phyloP scores from a whole-genome alignment of 2,797 vertebrate species.

The Vireo griseus region DNA sequence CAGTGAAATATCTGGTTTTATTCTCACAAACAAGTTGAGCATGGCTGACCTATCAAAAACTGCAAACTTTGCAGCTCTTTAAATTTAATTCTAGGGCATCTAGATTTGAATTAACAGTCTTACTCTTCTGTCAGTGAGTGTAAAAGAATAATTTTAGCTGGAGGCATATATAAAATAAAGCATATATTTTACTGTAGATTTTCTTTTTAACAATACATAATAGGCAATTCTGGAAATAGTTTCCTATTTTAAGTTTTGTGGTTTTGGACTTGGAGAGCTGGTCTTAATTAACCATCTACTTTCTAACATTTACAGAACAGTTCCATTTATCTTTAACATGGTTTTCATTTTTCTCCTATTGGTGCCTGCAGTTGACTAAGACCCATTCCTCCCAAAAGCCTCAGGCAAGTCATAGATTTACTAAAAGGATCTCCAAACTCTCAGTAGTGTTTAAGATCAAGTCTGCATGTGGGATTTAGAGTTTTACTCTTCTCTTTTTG shows the following conservation, averaged over 20 bases:
- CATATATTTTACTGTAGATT: conserved; percentile 70
- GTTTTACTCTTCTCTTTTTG: not conserved
- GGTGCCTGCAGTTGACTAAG: conserved; percentile 72
- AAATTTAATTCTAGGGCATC: conserved; percentile 67
- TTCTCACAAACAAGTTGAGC: conserved; percentile 26
- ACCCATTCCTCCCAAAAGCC: conserved; percentile 69
- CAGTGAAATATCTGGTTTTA: conserved; percentile 24
- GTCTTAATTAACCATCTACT: conserved; percentile 79
- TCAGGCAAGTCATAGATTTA: conserved; percentile 72
- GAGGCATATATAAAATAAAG: conserved; percentile 74
- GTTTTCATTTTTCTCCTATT: conserved; percentile 79
- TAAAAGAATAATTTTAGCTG: conserved; percentile 68
- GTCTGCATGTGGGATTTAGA: conserved; percentile 55
- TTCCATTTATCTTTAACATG: conserved; percentile 79
- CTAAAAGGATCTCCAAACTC: conserved; percentile 54
- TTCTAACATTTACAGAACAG: conserved; percentile 76
- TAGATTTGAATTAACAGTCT: conserved; percentile 61
- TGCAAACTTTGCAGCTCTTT: conserved; percentile 63
- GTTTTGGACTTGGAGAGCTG: conserved; percentile 76
- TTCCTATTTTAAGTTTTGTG: conserved; percentile 80
- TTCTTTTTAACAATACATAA: conserved; percentile 73
- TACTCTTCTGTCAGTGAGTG: conserved; percentile 58
- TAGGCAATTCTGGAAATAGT: conserved; percentile 81
- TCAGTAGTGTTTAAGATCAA: conserved; percentile 64
- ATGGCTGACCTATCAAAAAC: conserved; percentile 50